phyloP scores from a whole-genome alignment of 2,113 vertebrate species.

The Lepidothrix coronata region DNA sequence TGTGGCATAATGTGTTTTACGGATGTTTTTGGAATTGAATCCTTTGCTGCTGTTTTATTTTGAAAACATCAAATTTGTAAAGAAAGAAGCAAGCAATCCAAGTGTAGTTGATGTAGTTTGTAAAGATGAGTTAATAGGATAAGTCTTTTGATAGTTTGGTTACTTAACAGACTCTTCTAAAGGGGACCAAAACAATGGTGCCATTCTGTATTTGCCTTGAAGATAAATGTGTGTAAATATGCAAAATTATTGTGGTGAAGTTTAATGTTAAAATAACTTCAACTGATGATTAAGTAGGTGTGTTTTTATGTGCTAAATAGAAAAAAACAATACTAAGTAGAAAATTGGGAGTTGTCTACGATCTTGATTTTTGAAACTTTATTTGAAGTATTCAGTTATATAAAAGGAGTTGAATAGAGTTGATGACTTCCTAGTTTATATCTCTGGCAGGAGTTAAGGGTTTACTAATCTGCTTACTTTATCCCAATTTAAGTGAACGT shows the following conservation, averaged over 20 bases:
- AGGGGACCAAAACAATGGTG: neutral
- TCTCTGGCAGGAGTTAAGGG: neutral
- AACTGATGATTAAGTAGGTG: neutral
- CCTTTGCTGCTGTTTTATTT: neutral
- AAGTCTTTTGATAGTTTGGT: neutral
- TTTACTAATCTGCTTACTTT: neutral
- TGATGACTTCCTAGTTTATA: neutral
- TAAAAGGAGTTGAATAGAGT: neutral
- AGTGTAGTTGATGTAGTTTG: neutral
- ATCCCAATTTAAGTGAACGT: neutral
- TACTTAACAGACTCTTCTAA: neutral
- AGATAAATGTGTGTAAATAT: neutral
- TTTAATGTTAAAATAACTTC: neutral
- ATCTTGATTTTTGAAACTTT: neutral
- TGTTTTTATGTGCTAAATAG: neutral
- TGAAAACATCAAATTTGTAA: neutral
- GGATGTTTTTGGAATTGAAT: neutral
- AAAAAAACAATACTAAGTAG: neutral
- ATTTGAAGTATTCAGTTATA: neutral
- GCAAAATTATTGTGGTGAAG: neutral
- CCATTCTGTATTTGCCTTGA: neutral
- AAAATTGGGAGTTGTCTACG: neutral
- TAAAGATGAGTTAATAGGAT: neutral
- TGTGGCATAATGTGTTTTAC: neutral
- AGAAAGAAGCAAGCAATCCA: neutral